These are phyloP conservation scores for Pemphigus obesinymphae DNA, from an alignment of 1,140 invertebrate species.

Conservation along the genomic window DNA sequence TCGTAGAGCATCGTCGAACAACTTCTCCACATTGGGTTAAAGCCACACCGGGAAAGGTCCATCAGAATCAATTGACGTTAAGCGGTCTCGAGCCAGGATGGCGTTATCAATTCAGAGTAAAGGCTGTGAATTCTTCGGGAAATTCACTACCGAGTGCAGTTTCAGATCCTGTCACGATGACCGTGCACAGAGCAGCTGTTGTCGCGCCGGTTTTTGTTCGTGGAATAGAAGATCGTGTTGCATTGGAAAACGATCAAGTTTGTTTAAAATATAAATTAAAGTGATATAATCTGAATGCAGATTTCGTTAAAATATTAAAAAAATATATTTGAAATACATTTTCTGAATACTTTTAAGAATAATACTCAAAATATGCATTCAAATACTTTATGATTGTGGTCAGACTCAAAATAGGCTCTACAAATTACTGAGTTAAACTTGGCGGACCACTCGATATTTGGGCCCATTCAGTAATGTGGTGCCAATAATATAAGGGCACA, in stretches of 20 bases:
- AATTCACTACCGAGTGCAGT: conserved; percentile 71
- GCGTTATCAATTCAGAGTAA: conserved; percentile 83
- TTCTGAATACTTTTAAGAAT: too few species aligned
- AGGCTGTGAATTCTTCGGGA: conserved; percentile 79
- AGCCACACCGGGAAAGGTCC: conserved; percentile 64
- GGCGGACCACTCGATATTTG: too few species aligned
- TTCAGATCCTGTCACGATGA: conserved; percentile 72
- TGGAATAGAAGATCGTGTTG: conserved; percentile 61
- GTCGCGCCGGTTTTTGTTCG: conserved; percentile 64
- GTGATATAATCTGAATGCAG: too few species aligned
- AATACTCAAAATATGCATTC: too few species aligned
- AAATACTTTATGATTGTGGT: too few species aligned
- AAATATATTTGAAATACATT: too few species aligned
- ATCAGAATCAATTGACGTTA: conserved; percentile 65
- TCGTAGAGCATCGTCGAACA: conserved; percentile 72
- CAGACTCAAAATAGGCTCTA: too few species aligned
- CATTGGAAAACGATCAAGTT: conserved; percentile 71
- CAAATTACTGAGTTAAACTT: too few species aligned
- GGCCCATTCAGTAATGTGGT: too few species aligned
- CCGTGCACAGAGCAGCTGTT: conserved; percentile 62
- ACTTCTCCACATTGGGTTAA: conserved; percentile 72
- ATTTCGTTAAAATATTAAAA: too few species aligned
- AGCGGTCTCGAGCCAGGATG: conserved; percentile 77
- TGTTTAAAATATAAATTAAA: too few species aligned
- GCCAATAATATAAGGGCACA: too few species aligned